A percentile compares a stretch with the other conserved stretches of the same genome.
phyloP scores from a whole-genome alignment of 2,113 vertebrate genomes.

The Rhinogobius similis region DNA sequence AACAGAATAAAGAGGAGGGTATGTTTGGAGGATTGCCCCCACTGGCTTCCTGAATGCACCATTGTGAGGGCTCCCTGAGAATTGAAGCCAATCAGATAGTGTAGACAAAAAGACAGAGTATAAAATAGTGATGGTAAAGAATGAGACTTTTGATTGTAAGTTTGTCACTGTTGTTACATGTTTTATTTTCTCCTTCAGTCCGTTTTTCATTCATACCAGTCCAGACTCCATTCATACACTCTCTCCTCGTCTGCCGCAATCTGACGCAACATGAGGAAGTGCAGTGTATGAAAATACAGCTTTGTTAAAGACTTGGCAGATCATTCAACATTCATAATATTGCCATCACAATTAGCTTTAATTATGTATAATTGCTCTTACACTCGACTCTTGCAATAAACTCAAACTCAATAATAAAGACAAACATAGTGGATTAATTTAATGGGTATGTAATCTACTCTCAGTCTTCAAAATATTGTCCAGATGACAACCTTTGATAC shows the following conservation, averaged over 20 bases:
- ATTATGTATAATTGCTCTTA: too few species aligned
- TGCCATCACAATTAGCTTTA: too few species aligned
- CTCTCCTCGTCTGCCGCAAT: slow-evolving; percentile 14
- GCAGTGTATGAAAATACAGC: not conserved
- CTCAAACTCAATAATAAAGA: too few species aligned
- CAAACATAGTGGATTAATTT: too few species aligned
- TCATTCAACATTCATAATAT: slow-evolving; percentile 33
- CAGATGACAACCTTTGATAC: too few species aligned
- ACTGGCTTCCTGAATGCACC: slow-evolving; percentile 69
- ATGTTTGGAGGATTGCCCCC: slow-evolving; percentile 61
- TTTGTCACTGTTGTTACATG: slow-evolving; percentile 10
- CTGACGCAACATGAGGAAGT: slow-evolving; percentile 17
- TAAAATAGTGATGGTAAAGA: slow-evolving; percentile 10
- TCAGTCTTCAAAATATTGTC: too few species aligned
- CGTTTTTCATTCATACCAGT: slow-evolving; percentile 32
- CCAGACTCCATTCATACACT: slow-evolving; percentile 33
- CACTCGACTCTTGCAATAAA: too few species aligned
- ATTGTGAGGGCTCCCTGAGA: slow-evolving; percentile 63
- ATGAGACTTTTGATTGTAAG: not conserved
- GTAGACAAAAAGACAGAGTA: slow-evolving; percentile 25
- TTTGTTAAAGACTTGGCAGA: slow-evolving; percentile 44
- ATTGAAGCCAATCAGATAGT: slow-evolving; percentile 50
- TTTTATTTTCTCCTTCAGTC: slow-evolving; percentile 20
- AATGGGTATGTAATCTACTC: too few species aligned
- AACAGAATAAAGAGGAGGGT: slow-evolving; percentile 4